Base-by-base conservation (phyloP, 1,140 invertebrate species). In the Bilobella aurantiaca region DNA sequence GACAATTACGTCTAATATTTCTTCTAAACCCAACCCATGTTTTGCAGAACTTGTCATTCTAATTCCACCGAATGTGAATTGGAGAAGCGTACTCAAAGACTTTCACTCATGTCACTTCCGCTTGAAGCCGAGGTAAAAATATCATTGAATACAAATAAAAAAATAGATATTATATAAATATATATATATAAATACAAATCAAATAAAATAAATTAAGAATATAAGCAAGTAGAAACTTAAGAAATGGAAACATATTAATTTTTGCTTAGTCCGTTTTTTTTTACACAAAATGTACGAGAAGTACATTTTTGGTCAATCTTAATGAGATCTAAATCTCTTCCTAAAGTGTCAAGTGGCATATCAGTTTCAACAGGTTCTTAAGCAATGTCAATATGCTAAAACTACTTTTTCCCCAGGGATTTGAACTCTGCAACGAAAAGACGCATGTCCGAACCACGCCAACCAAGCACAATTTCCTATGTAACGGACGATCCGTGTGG, bases 391-490 rank as follows among this genome's bases (percentile, higher is more conserved):
- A 42, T 5, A 12, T 67, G 32, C 31, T 65, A 21, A 37, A 31
- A 21, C 58, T 42, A 57, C 65, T 53, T 62, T 28, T 72, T 66
- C n/a, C n/a, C 59, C 69, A 80, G 79, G 75, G 76, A 23, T 69
- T 69, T 18, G 74, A 82, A 73, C 86, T 86, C 73, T 86, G 85
- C 70, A 82, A 84, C 70, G 78, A 80, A 58, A 76, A 49, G 18
- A 69, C 63, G 53, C 85, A 86, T 74, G 80, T 85, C 74, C 76
- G 78, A 56, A 79, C 81, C 63, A 82, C 83, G 1, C 85, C 84
- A 2, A 86, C 84, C 25, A 84, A 84, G 73, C 85, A 87, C 47
- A 87, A 87, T 75, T 76, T 80, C 28, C 77, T 86, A 28, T 87
- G 85, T 73, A 75, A 81, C 60, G 79, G 82, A 56, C 75, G 78